Evolutionary conservation across 2,888 invertebrate species (phyloP).

Genomic region (Conops quadrifasciatus): DNA sequence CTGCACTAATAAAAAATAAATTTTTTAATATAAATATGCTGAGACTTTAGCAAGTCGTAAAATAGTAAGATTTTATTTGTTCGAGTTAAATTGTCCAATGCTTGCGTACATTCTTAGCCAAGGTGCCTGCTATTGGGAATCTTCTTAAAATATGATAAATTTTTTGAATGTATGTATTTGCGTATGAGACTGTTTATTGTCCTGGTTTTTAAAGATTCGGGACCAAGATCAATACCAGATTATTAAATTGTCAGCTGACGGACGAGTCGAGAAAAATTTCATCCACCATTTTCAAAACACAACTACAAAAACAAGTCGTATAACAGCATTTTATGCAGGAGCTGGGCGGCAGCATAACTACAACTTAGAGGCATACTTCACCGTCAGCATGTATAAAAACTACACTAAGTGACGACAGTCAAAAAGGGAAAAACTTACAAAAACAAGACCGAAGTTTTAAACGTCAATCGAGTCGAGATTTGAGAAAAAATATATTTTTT

Average conservation of each 20-base stretch:
- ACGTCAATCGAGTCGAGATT: constrained; percentile 24
- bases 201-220: background rate
- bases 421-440: no score
- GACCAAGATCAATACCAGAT: background rate
- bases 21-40: constrained; percentile 5
- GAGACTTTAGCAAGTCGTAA: constrained; percentile 1
- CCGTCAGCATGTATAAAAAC: constrained; percentile 2
- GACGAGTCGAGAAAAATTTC: background rate
- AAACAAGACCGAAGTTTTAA: constrained; percentile 16
- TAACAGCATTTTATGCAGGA: no score
- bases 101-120: constrained; percentile 10
- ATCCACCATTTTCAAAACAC: constrained; percentile 48
- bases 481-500: constrained; percentile 24
- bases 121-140: no score
- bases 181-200: background rate
- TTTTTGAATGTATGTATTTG: background rate
- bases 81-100: background rate
- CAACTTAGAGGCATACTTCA: no score
- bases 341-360: background rate
- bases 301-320: constrained; percentile 38
- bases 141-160: background rate
- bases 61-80: background rate
- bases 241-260: background rate
- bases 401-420: background rate
- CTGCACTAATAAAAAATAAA: background rate